These are phyloP conservation scores for Epinephelus coioides DNA, from an alignment of 2,797 vertebrate species.

Conservation along the genomic window DNA sequence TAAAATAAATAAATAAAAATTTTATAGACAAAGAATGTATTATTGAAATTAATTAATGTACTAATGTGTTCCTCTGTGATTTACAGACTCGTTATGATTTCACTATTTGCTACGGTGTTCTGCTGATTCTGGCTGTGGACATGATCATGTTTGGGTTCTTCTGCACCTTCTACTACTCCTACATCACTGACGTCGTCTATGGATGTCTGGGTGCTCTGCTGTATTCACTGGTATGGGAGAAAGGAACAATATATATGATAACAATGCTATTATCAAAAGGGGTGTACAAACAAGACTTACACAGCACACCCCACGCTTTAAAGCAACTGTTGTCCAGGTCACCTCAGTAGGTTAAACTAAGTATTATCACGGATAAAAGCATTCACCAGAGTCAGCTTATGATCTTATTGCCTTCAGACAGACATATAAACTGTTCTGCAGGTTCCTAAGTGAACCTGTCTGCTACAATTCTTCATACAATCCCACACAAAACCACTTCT, in stretches of 20 bases:
- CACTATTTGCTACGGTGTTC: constrained; percentile 86
- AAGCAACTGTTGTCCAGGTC: background rate
- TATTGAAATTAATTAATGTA: background rate
- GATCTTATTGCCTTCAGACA: background rate
- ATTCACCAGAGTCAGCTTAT: background rate
- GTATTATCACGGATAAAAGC: background rate
- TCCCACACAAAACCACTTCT: too few relatives aligned
- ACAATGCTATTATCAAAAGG: background rate
- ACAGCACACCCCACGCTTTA: background rate
- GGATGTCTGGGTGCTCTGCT: constrained; percentile 92
- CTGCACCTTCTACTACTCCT: constrained; percentile 89
- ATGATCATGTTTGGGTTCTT: constrained; percentile 90
- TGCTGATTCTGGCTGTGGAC: constrained; percentile 87
- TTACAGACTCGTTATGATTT: constrained; percentile 90
- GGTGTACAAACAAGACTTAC: too few relatives aligned
- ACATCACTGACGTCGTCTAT: constrained; percentile 86
- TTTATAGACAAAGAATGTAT: too few relatives aligned
- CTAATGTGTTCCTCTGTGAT: background rate
- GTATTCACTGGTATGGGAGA: constrained; percentile 87
- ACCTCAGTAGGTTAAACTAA: background rate
- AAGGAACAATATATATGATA: background rate
- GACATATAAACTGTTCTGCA: background rate
- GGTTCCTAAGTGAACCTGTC: background rate
- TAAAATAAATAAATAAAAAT: too few relatives aligned
- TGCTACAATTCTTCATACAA: too few relatives aligned